A percentile compares a stretch with the other conserved stretches of the same genome.
phyloP scores from a whole-genome alignment of 2,113 vertebrate genomes.

The Cacatua alba region DNA sequence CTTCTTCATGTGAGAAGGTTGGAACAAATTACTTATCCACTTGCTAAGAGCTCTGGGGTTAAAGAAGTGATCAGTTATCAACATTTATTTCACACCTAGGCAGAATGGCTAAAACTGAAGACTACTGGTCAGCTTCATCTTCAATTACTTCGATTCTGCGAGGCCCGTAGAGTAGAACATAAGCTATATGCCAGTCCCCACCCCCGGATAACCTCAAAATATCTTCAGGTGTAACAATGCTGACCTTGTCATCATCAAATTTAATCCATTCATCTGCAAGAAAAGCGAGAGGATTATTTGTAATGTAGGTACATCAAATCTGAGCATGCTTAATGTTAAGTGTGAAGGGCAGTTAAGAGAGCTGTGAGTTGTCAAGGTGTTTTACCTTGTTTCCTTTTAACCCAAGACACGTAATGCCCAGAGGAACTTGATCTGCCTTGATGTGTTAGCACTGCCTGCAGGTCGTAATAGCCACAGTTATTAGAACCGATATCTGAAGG shows the following conservation, averaged over 20 bases:
- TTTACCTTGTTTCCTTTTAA: constrained; percentile 98
- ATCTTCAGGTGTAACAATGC: constrained; percentile 94
- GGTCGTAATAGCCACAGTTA: constrained; percentile 96
- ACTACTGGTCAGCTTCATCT: constrained; percentile 82
- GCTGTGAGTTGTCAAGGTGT: neutral
- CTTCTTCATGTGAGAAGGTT: constrained; percentile 56
- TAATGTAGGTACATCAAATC: neutral
- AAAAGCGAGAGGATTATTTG: neutral
- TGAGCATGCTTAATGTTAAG: neutral
- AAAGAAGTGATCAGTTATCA: constrained; percentile 75
- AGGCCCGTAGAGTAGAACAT: constrained; percentile 95
- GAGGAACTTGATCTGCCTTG: constrained; percentile 98
- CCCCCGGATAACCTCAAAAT: constrained; percentile 95
- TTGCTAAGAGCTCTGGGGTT: constrained; percentile 73
- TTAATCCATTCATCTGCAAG: constrained; percentile 96
- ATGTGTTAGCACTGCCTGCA: constrained; percentile 96
- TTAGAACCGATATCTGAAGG: constrained; percentile 90
- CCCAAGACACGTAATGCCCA: constrained; percentile 97
- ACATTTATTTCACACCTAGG: constrained; percentile 96
- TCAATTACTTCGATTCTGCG: constrained; percentile 88
- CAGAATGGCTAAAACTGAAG: constrained; percentile 84
- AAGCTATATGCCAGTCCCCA: constrained; percentile 99
- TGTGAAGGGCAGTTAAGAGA: neutral
- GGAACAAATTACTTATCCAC: constrained; percentile 57
- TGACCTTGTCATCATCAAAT: constrained; percentile 98